Base-by-base conservation (phyloP, 2,797 vertebrate species). In the Menidia menidia region DNA sequence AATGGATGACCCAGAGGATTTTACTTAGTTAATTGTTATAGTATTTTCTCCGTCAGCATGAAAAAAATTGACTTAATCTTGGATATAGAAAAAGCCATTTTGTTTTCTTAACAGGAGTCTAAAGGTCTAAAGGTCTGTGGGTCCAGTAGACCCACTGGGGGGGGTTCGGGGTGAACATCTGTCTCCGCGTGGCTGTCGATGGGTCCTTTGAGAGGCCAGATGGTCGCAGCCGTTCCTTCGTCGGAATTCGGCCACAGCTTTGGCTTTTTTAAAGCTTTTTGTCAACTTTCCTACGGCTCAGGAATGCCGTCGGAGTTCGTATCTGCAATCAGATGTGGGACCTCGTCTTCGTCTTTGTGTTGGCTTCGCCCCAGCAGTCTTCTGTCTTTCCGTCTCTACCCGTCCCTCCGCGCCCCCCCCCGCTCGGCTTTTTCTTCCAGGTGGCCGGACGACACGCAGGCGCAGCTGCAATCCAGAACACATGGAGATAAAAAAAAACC, bases 151-250 rank as follows among this genome's bases (percentile, higher is more conserved):
- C n/a, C n/a, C 12, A 18, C 16, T 67, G 53, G 39, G 58, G 30
- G 15, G 58, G 31, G 57, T 69, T 51, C 39, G 71, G 57, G 78
- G 55, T 65, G 6, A 88, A 83, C 89, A 88, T 87, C 83, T 88
- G 87, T 71, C 79, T 83, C 74, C 70, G 67, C 76, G 78, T 78
- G 89, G 68, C 57, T 71, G 78, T 19, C 68, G 78, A 85, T 47
- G 85, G 69, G 58, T 30, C 59, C 77, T 83, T 87, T 86, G 85
- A 88, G 83, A 73, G 83, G 77, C 87, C 91, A 91, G 89, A 88
- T 90, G 89, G 84, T 79, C n/a, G 11, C 54, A 68, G 82, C 78
- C 73, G 80, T 64, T 81, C 68, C 74, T 66, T 71, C 82, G 75
- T 68, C 15, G 84, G 75, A 68, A 41, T 63, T 64, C 76, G 77